Base-by-base conservation (phyloP, 1,140 invertebrate genomes). In the Hydropsyche tenuis region DNA sequence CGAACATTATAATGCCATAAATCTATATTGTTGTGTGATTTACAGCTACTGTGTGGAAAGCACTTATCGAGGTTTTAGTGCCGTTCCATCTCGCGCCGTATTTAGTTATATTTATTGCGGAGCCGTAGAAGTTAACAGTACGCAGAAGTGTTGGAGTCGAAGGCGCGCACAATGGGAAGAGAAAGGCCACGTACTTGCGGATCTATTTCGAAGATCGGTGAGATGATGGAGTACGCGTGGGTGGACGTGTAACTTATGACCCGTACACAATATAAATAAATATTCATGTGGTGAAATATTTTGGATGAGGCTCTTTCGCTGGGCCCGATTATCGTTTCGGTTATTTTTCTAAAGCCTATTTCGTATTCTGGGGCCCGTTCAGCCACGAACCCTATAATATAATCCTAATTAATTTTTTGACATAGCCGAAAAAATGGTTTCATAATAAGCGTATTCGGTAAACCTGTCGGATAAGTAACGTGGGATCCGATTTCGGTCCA, bases 261-360 rank as follows among this genome's bases (percentile, higher is more conserved):
- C 48, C 64, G 48, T 56, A 63, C 20, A 48, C 37, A 69, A 20
- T 37, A 37, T 9, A 73, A 73, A 73, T 73, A 73, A 73, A 73
- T 73, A 73, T 73, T 73, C 68, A 73, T 68, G 48, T 60, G 46
- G 72, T 69, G 72, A 73, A 73, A 73, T 73, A 73, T 69, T 73
- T 23, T 43, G 16, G 18, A 12, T 4, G 18, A 46, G 18, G 45
- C 45, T 46, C 16, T n/a, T n/a, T n/a, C n/a, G n/a, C n/a, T n/a
- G n/a, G n/a, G n/a, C n/a, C n/a, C n/a, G n/a, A n/a, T n/a, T 37
- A 37, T 37, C 3, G 9, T 4, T 9, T 37, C 30, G 30, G 9
- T 4, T 9, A 37, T 60, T 25, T 23, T 60, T 23, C 12, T 27
- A 27, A 60, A 25, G 14, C 56, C 22, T 1, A 60, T 60, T 60